Percentiles rank a stretch among this genome's conserved stretches.
Evolutionary conservation across 2,888 invertebrate genomes (phyloP).

Genomic region (Parascotia fuliginaria): DNA sequence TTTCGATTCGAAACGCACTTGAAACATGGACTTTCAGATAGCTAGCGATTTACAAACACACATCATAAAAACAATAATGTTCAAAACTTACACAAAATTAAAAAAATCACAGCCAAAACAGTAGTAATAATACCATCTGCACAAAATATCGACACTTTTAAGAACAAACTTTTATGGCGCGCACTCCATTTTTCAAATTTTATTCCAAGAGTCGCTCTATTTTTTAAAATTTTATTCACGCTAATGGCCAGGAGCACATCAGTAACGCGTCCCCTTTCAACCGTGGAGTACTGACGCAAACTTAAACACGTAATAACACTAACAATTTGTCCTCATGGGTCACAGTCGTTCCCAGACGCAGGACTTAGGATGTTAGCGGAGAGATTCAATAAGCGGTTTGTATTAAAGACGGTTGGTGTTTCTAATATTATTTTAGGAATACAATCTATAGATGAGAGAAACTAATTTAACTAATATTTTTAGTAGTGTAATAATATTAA

Average conservation of each 20-base stretch:
- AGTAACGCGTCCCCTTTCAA: slow-evolving; percentile 65
- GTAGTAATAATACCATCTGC: slow-evolving; percentile 42
- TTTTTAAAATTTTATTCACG: slow-evolving; percentile 27
- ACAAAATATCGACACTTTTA: slow-evolving; percentile 19
- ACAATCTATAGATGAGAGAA: too few relatives aligned
- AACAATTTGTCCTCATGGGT: slow-evolving; percentile 78
- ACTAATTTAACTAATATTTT: too few relatives aligned
- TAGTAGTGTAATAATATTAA: too few relatives aligned
- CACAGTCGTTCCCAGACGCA: slow-evolving; percentile 66
- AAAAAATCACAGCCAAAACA: slow-evolving; percentile 37
- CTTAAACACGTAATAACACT: slow-evolving; percentile 78
- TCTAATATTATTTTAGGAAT: neutral
- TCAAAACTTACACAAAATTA: slow-evolving; percentile 45
- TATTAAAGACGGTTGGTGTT: slow-evolving; percentile 11
- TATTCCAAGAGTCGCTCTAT: slow-evolving; percentile 20
- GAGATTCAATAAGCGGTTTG: slow-evolving; percentile 53
- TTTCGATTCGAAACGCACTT: slow-evolving; percentile 10
- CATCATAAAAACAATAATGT: neutral
- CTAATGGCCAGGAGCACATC: slow-evolving; percentile 51
- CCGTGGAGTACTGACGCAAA: slow-evolving; percentile 70
- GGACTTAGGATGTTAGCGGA: slow-evolving; percentile 63
- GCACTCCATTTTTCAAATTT: slow-evolving; percentile 41
- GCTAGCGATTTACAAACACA: neutral
- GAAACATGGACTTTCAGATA: neutral
- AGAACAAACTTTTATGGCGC: slow-evolving; percentile 24